Conservation (phyloP, 2,113 vertebrate species). For the Odontesthes bonariensis region DNA sequence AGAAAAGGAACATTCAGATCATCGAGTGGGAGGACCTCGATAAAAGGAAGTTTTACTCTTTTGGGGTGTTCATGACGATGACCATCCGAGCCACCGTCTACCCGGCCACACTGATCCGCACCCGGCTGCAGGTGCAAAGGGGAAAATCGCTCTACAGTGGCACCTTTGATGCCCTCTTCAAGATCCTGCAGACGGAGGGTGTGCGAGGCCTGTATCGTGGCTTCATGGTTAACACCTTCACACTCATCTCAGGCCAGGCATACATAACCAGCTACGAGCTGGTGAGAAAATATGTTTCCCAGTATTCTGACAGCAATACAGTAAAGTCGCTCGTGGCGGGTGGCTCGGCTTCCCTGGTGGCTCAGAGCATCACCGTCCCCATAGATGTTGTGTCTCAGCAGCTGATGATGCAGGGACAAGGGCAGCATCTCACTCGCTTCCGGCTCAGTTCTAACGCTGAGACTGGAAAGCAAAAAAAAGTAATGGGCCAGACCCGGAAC, state of each 20-base stretch:
- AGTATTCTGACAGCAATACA: conserved; percentile 90
- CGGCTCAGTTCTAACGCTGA: conserved; percentile 68
- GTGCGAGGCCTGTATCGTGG: conserved; percentile 90
- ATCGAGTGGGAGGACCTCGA: conserved; percentile 99
- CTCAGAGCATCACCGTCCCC: conserved; percentile 98
- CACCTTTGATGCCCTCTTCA: conserved; percentile 94
- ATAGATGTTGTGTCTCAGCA: conserved; percentile 98
- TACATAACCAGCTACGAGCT: conserved; percentile 99
- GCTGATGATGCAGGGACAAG: conserved; percentile 97
- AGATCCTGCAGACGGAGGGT: conserved; percentile 91
- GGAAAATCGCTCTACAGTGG: conserved; percentile 93
- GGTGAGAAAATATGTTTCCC: conserved; percentile 91
- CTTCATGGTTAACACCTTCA: conserved; percentile 97
- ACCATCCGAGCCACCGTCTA: conserved; percentile 94
- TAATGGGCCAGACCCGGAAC: conserved; percentile 93
- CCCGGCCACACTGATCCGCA: conserved; percentile 96
- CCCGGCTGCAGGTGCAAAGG: conserved; percentile 93
- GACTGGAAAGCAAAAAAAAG: conserved; percentile 68
- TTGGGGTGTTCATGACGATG: conserved; percentile 97
- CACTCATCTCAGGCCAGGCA: conserved; percentile 95
- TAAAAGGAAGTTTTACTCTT: conserved; percentile 96
- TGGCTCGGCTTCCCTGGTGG: conserved; percentile 92
- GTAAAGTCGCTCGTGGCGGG: conserved; percentile 95
- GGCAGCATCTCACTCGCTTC: conserved; percentile 91
- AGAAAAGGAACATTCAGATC: conserved; percentile 94